Evolutionary conservation across 2,113 vertebrate species (phyloP).

Genomic region (Muntiacus reevesi): DNA sequence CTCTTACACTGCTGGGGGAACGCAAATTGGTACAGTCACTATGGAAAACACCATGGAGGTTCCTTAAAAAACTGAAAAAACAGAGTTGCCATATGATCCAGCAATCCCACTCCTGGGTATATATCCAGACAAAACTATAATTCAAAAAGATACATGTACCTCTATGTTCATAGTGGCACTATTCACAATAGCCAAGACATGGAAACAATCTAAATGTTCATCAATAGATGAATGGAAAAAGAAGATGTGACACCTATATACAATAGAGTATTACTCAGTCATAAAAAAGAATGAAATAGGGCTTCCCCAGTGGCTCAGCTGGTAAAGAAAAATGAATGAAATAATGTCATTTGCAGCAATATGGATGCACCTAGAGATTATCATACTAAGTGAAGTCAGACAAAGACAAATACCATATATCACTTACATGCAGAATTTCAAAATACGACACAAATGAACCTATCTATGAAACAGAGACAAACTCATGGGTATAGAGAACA

Average conservation of each 20-base stretch:
- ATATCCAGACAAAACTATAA: not conserved
- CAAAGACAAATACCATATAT: not conserved
- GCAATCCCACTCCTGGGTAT: not conserved
- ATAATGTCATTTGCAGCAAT: not conserved
- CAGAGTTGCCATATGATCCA: not conserved
- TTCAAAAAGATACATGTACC: not conserved
- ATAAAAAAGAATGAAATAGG: not conserved
- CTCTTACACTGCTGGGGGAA: not conserved
- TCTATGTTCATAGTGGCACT: not conserved
- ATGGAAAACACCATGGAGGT: not conserved
- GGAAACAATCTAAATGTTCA: not conserved
- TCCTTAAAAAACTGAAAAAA: not conserved
- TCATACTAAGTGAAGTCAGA: not conserved
- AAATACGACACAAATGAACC: not conserved
- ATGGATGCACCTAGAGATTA: not conserved
- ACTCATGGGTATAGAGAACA: not conserved
- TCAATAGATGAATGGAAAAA: not conserved
- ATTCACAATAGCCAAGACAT: not conserved
- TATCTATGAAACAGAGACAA: not conserved
- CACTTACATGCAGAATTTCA: not conserved
- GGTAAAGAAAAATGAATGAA: not conserved
- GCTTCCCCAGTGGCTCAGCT: too few species aligned
- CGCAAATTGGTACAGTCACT: not conserved
- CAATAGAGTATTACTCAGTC: not conserved
- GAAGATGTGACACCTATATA: not conserved